Percentiles rank a stretch among this genome's conserved stretches.
phyloP scores from a whole-genome alignment of 2,888 invertebrate genomes.

The Brenthis hecate region DNA sequence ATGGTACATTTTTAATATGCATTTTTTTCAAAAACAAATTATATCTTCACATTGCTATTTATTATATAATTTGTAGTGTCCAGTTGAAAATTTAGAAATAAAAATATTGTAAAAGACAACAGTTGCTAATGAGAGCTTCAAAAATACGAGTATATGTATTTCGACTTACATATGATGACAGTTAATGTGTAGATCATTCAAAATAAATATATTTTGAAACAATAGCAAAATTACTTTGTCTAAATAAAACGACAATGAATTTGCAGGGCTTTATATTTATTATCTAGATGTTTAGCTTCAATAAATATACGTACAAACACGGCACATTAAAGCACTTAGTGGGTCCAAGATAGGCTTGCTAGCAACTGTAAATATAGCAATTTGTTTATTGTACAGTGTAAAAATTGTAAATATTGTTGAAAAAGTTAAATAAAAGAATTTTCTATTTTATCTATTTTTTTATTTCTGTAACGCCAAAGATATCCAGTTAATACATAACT shows the following conservation, averaged over 20 bases:
- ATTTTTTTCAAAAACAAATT: too few relatives aligned
- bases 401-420: conserved; percentile 73
- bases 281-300: conserved; percentile 15
- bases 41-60: not conserved
- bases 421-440: conserved; percentile 70
- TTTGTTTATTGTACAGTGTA: conserved; percentile 58
- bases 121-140: not conserved
- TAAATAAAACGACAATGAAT: too few relatives aligned
- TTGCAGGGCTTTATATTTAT: not conserved
- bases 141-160: not conserved
- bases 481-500: too few relatives aligned
- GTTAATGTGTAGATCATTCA: too few relatives aligned
- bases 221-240: too few relatives aligned
- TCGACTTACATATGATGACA: too few relatives aligned
- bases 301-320: conserved; percentile 37
- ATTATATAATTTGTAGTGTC: not conserved
- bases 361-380: conserved; percentile 44
- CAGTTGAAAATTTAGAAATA: not conserved
- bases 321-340: conserved; percentile 48
- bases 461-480: not conserved
- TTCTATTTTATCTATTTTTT: conserved; percentile 41
- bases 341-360: conserved; percentile 49
- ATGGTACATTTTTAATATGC: not conserved
- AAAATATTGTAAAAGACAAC: not conserved
- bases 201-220: too few relatives aligned